phyloP scores from a whole-genome alignment of 1,140 invertebrate genomes.

The Drosophila lacteicornis region DNA sequence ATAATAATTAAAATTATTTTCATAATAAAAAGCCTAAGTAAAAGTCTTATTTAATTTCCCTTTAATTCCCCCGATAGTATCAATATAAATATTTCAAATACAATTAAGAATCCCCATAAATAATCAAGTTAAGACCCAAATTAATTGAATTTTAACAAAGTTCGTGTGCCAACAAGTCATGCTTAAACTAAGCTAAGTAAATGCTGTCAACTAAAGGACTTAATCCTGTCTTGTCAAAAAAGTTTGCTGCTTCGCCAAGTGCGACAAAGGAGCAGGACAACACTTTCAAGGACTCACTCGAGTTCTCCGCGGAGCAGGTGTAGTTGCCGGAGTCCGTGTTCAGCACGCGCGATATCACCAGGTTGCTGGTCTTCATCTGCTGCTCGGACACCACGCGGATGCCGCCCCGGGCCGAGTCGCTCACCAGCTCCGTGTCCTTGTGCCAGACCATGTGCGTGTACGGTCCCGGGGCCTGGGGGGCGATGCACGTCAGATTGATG shows the following conservation, averaged over 20 bases:
- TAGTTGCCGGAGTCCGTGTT: conserved; percentile 94
- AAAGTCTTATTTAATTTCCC: background rate
- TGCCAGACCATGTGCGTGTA: conserved; percentile 97
- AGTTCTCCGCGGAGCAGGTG: conserved; percentile 91
- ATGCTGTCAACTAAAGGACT: conserved; percentile 7
- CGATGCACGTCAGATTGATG: conserved; percentile 95
- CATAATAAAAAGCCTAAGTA: too few relatives aligned
- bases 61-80: background rate
- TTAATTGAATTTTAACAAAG: conserved; percentile 10
- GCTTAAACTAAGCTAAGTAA: conserved; percentile 1
- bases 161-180: conserved; percentile 1
- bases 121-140: background rate
- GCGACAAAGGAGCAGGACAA: background rate
- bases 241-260: background rate
- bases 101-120: background rate
- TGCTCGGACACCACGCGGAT: conserved; percentile 95
- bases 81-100: background rate
- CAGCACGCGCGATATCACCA: conserved; percentile 92
- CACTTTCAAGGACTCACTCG: conserved; percentile 84
- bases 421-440: conserved; percentile 93
- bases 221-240: background rate
- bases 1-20: background rate
- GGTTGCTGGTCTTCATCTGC: conserved; percentile 91
- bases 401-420: conserved; percentile 93
- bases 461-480: conserved; percentile 93